Conservation (phyloP, 2,797 vertebrate genomes). For the Ctenochaetus hawaiiensis region DNA sequence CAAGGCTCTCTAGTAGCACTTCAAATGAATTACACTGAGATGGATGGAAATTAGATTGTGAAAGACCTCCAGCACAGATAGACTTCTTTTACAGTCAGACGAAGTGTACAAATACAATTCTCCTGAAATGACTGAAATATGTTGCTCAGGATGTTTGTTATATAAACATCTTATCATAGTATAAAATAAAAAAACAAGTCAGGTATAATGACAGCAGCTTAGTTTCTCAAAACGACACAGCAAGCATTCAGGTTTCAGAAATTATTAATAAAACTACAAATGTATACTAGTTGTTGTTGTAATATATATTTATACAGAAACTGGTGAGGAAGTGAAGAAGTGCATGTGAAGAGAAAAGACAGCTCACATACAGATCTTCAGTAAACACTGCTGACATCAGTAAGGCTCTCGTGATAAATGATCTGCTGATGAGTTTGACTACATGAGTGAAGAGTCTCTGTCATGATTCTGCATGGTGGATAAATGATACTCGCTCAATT, state of each 20-base stretch:
- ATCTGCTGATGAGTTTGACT: not conserved
- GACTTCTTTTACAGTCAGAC: not conserved
- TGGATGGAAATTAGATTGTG: slow-evolving; percentile 24
- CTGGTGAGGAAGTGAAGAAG: not conserved
- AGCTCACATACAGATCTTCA: not conserved
- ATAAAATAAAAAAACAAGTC: not conserved
- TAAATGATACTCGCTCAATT: not conserved
- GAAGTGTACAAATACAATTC: not conserved
- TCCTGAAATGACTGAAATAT: not conserved
- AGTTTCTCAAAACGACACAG: not conserved
- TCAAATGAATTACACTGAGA: slow-evolving; percentile 39
- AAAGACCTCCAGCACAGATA: not conserved
- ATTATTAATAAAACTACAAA: no score
- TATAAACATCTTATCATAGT: not conserved
- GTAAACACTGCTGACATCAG: not conserved
- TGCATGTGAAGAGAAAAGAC: not conserved
- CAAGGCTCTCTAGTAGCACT: slow-evolving; percentile 24
- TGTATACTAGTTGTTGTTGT: no score
- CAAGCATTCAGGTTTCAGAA: no score
- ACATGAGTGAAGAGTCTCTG: not conserved
- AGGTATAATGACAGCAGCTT: not conserved
- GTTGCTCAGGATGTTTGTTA: not conserved
- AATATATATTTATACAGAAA: not conserved
- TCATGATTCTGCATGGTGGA: not conserved
- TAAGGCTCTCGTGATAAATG: not conserved